Evolutionary conservation across 2,888 invertebrate genomes (phyloP).

Genomic region (Sarcophaga carnaria): DNA sequence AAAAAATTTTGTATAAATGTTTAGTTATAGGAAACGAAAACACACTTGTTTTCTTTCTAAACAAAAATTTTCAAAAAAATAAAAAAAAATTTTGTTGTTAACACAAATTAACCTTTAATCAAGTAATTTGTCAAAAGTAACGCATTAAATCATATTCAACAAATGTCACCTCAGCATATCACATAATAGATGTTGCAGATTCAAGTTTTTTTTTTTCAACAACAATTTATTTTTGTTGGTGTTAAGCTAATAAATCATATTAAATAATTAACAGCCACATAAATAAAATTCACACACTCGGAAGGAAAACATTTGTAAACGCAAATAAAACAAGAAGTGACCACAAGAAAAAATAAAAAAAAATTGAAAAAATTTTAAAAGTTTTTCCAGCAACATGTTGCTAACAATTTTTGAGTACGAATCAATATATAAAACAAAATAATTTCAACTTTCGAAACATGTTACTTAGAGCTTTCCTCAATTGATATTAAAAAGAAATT

Average conservation of each 20-base stretch:
- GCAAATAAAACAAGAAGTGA: not conserved
- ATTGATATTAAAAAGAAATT: too few relatives aligned
- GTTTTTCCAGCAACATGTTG: conserved; percentile 44
- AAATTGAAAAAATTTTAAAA: too few relatives aligned
- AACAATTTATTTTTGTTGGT: conserved; percentile 22
- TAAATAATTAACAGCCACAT: conserved; percentile 66
- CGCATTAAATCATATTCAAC: conserved; percentile 61
- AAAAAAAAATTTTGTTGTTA: conserved; percentile 38
- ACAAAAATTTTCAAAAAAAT: conserved; percentile 14
- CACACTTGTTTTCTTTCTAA: conserved; percentile 16
- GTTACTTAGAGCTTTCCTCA: conserved; percentile 15
- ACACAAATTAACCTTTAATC: conserved; percentile 69
- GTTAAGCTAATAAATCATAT: conserved; percentile 63
- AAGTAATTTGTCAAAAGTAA: conserved; percentile 67
- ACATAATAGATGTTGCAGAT: conserved; percentile 67
- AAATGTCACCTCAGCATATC: conserved; percentile 1
- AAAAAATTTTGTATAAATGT: not conserved
- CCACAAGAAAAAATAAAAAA: not conserved
- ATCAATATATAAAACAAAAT: too few relatives aligned
- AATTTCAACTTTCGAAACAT: conserved; percentile 3
- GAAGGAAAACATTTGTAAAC: conserved; percentile 10
- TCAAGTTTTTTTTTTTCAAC: conserved; percentile 41
- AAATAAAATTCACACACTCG: conserved; percentile 66
- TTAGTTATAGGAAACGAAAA: conserved; percentile 21
- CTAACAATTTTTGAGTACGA: not conserved